These are phyloP conservation scores for Brachionus rotundiformis DNA, from an alignment of 1,140 invertebrate species.

Conservation along the genomic window DNA sequence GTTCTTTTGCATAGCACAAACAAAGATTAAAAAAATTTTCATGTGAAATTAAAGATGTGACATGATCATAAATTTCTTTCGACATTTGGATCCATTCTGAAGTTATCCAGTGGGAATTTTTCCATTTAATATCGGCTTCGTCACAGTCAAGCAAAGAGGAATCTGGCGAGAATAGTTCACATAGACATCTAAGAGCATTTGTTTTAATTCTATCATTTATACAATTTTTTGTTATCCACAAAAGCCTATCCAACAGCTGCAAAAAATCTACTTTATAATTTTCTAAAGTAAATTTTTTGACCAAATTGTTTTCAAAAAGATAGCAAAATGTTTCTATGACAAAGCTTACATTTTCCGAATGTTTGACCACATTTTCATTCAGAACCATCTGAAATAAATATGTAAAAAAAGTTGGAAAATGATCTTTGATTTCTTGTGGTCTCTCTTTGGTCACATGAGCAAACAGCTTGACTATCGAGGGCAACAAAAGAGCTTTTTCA, in stretches of 20 bases:
- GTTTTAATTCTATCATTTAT: conserved; percentile 16
- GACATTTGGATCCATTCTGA: conserved; percentile 30
- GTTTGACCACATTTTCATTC: neutral
- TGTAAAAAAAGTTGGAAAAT: neutral
- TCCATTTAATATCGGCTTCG: conserved; percentile 26
- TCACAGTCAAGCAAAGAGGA: neutral
- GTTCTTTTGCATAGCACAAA: conserved; percentile 23
- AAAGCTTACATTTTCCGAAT: neutral
- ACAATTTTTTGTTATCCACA: conserved; percentile 34
- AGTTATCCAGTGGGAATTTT: conserved; percentile 15
- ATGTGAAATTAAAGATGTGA: conserved; percentile 6
- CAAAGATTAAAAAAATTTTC: conserved; percentile 39
- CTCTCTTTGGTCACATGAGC: neutral
- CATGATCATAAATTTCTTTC: neutral
- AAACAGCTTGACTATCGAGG: conserved; percentile 1
- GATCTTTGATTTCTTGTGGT: neutral
- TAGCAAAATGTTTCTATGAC: neutral
- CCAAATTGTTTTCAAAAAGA: conserved; percentile 4
- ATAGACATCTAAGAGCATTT: neutral
- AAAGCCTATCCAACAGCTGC: neutral
- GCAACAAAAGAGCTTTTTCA: neutral
- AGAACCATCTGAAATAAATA: neutral
- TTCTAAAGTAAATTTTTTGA: neutral
- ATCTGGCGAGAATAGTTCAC: neutral
- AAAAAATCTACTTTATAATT: neutral